Evolutionary conservation across 1,140 invertebrate genomes (phyloP).

Genomic region (Phocides pigmalion): DNA sequence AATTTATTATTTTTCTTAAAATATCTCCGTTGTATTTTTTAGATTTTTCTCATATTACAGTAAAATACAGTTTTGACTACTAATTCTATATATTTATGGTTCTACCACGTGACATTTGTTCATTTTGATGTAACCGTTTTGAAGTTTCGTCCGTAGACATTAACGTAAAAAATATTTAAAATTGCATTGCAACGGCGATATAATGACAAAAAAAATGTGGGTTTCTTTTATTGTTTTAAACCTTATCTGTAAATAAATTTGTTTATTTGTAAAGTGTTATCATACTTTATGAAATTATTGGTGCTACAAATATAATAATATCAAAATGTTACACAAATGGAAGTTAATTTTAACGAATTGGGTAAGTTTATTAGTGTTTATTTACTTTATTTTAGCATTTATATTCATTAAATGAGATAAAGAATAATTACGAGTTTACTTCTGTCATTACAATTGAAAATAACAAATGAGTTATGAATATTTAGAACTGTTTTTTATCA

Average conservation of each 20-base stretch:
- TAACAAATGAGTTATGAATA: no score
- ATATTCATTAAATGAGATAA: no score
- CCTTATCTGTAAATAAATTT: slow-evolving; percentile 29
- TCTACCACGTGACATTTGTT: no score
- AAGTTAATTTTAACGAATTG: slow-evolving; percentile 70
- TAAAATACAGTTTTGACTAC: no score
- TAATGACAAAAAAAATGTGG: slow-evolving; percentile 38
- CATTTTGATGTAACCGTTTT: slow-evolving; percentile 1
- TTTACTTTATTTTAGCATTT: no score
- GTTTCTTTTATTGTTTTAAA: slow-evolving; percentile 48
- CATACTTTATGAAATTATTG: slow-evolving; percentile 30
- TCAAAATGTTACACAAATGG: slow-evolving; percentile 69
- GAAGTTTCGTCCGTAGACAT: slow-evolving; percentile 20
- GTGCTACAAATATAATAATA: slow-evolving; percentile 29
- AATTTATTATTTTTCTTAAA: no score
- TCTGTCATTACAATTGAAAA: no score
- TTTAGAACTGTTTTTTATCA: no score
- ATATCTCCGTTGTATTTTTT: no score
- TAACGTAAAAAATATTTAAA: slow-evolving; percentile 46
- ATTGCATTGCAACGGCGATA: slow-evolving; percentile 50
- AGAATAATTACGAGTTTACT: no score
- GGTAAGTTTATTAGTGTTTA: slow-evolving; percentile 51
- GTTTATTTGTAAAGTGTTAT: slow-evolving; percentile 17
- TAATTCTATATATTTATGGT: no score
- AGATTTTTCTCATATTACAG: no score